These are phyloP conservation scores for Panagrolaimus sp. DNA, from an alignment of 1,140 invertebrate genomes.

Conservation along the genomic window DNA sequence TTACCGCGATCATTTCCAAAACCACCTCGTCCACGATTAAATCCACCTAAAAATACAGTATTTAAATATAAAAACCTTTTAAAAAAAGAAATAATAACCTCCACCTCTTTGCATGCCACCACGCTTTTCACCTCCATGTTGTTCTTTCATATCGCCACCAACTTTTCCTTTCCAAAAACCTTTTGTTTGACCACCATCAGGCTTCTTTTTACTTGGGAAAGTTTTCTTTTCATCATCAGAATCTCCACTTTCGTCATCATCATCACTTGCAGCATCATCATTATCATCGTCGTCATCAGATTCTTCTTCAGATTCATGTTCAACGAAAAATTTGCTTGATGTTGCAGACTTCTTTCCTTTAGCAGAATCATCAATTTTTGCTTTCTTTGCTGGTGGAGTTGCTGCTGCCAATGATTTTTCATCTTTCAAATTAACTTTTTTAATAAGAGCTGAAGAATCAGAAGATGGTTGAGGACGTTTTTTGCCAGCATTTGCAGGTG, in stretches of 20 bases:
- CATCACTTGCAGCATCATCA: neutral
- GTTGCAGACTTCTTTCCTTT: neutral
- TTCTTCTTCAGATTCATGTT: neutral
- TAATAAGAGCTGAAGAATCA: neutral
- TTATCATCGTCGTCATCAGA: too few species aligned
- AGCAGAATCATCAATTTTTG: neutral
- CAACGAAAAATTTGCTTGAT: constrained; percentile 7
- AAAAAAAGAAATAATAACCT: neutral
- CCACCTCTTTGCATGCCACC: neutral
- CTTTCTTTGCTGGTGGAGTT: neutral
- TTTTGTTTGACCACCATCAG: neutral
- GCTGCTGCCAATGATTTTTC: neutral
- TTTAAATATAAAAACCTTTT: too few species aligned
- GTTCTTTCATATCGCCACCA: neutral
- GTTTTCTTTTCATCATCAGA: neutral
- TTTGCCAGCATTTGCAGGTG: neutral
- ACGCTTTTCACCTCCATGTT: neutral
- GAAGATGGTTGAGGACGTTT: neutral
- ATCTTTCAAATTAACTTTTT: constrained; percentile 6
- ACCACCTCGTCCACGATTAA: neutral
- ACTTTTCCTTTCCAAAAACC: constrained; percentile 10
- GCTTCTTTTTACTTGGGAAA: neutral
- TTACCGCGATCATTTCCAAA: neutral
- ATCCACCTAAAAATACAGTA: neutral
- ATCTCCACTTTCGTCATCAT: neutral